Evolutionary conservation across 2,888 invertebrate species (phyloP), one percentile per base, ranked within the genome.

Genomic region (Octodonta nipae): DNA sequence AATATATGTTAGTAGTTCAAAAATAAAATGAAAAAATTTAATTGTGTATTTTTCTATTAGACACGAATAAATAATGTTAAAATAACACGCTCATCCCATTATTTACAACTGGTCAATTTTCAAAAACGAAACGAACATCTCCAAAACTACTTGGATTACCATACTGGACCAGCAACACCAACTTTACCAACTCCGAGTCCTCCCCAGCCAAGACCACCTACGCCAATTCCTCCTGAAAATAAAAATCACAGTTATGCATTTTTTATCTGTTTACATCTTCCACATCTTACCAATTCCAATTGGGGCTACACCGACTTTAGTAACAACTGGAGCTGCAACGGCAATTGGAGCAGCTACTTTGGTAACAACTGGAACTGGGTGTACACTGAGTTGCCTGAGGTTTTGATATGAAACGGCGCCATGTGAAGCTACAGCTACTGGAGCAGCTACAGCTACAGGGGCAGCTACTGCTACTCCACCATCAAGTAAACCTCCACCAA

Each of bases 381-480:
- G 22, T 22, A 22, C 3, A 11, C 22, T 22, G 22, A 22, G 22
- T 4, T 22, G 22, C 10, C 11, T 22, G 22, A 10, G 11, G 22
- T 22, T 22, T 22, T 22, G 22, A 22, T 22, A 22, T n/a, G 22
- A 22, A 11, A 22, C 22, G 3, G 22, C 22, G 22, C 22, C 22
- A 4, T 22, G 22, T 3, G 22, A 22, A 11, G 22, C 22, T 2
- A 22, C 22, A 22, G 22, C 22, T 22, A 22, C 22, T n/a, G 22
- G 22, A 22, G 22, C 22, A 22, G 22, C 13, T 27, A 13, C 27
- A 12, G 27, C 27, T 27, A 13, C 13, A 4, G 27, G 12, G 8
- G 6, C 32, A 24, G 26, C 24, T 15, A 24, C 32, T 13, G 14
- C 22, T 13, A 15, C 6, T 10, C 22, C 22, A 10, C 22, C 22